Evolutionary conservation across 2,888 invertebrate genomes (phyloP), one percentile per base, ranked within the genome.

Genomic region (Hipparchia semele): DNA sequence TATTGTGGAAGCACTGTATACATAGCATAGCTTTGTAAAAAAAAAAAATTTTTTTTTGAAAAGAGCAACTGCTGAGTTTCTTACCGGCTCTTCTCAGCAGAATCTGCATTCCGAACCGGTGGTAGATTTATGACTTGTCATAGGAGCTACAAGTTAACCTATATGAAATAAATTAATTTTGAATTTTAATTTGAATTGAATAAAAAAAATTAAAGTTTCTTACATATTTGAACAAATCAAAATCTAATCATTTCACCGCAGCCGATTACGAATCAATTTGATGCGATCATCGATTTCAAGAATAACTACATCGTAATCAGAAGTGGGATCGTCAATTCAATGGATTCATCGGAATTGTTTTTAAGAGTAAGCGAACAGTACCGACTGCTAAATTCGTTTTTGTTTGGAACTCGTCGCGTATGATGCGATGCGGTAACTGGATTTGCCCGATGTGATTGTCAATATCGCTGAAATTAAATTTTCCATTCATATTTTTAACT

Each of bases 361-460:
- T 65, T 33, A 33, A 65, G 53, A 53, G 65, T 12, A 23, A 65
- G 6, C 65, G 65, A 9, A 12, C 65, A 56, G 45, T 67, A n/a
- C 39, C 54, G 56, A 60, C 64, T 67, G 62, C 64, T 59, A 61
- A 74, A 74, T 76, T 76, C 67, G 73, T 73, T 73, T 75, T 71
- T 73, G 74, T 76, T 76, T 73, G 73, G 74, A 69, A 69, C 69
- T 71, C 73, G 70, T 68, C 60, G 67, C 71, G 71, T 68, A 65
- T 70, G 74, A 74, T 74, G 65, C 65, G 74, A 70, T 67, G 74
- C 68, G 74, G 70, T 76, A 76, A 76, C 71, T 76, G 71, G 72
- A 76, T 76, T 76, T 74, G 74, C 65, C 68, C 51, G 65, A 66
- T 77, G 73, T 70, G 70, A 75, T 73, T 76, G 73, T 73, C 74